Percentiles rank a stretch among this genome's conserved stretches.
These are phyloP conservation scores for Agapornis roseicollis DNA, from an alignment of 2,113 vertebrate species.

Conservation along the genomic window DNA sequence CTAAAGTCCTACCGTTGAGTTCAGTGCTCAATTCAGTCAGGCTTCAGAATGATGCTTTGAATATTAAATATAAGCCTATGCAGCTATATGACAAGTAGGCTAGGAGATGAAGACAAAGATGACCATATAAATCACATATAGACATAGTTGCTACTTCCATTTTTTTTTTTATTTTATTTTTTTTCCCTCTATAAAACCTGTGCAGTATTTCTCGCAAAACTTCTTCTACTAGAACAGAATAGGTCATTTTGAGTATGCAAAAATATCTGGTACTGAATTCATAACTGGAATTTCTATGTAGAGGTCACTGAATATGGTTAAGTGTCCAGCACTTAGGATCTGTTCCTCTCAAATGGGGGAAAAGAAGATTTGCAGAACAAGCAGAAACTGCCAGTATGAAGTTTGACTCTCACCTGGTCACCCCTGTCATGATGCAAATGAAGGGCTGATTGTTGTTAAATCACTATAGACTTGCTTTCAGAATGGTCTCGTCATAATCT, in stretches of 20 bases:
- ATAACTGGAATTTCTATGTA: background rate
- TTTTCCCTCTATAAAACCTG: conserved; percentile 19
- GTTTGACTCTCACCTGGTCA: background rate
- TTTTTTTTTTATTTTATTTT: background rate
- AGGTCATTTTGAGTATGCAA: background rate
- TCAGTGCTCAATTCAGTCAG: background rate
- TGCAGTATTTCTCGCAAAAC: background rate
- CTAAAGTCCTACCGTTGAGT: background rate
- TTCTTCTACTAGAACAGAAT: conserved; percentile 1
- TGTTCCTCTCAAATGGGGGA: background rate
- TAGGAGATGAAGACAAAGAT: conserved; percentile 1
- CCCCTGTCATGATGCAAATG: background rate
- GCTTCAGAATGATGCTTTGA: background rate
- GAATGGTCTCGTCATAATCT: background rate
- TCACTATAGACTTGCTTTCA: background rate
- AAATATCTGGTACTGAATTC: background rate
- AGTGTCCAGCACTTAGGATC: background rate
- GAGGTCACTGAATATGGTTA: background rate
- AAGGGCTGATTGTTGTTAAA: background rate
- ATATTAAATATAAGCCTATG: conserved; percentile 1
- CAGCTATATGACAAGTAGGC: background rate
- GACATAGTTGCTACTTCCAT: background rate
- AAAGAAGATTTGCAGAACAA: background rate
- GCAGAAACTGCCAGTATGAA: background rate
- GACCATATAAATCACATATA: background rate